A percentile compares a stretch with the other conserved stretches of the same genome.
Conservation (phyloP, 2,113 vertebrate genomes). For the Catharus fuscescens region DNA sequence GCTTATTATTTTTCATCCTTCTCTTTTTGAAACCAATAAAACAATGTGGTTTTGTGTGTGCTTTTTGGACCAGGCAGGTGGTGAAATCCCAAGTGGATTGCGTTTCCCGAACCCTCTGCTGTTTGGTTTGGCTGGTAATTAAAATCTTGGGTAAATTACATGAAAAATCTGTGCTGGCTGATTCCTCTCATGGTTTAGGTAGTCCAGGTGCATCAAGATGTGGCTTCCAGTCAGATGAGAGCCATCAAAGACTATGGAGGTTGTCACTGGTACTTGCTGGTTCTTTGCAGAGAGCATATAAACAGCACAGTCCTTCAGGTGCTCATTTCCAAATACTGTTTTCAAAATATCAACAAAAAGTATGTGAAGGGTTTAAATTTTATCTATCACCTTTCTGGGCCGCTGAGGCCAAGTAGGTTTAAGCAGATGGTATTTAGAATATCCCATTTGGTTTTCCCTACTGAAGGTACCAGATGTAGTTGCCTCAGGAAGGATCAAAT, state of each 20-base stretch:
- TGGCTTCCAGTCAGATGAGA: neutral
- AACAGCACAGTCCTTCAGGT: neutral
- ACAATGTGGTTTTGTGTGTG: neutral
- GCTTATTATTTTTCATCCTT: neutral
- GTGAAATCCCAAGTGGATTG: neutral
- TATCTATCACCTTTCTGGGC: neutral
- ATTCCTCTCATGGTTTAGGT: neutral
- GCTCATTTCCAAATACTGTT: neutral
- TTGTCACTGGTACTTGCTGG: neutral
- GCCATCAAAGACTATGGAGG: neutral
- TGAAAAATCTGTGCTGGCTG: neutral
- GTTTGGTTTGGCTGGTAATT: neutral
- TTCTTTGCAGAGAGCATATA: neutral
- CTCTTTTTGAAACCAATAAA: neutral
- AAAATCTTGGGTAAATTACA: neutral
- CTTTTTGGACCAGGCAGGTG: conserved; percentile 3
- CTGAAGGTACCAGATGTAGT: neutral
- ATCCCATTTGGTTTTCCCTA: neutral
- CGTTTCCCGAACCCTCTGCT: neutral
- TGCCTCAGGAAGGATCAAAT: neutral
- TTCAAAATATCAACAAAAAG: neutral
- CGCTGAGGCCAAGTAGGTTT: neutral
- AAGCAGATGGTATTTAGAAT: neutral
- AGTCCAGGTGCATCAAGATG: neutral
- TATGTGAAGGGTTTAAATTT: neutral